Evolutionary conservation across 2,113 vertebrate genomes (phyloP).

Genomic region (Myotis yumanensis): DNA sequence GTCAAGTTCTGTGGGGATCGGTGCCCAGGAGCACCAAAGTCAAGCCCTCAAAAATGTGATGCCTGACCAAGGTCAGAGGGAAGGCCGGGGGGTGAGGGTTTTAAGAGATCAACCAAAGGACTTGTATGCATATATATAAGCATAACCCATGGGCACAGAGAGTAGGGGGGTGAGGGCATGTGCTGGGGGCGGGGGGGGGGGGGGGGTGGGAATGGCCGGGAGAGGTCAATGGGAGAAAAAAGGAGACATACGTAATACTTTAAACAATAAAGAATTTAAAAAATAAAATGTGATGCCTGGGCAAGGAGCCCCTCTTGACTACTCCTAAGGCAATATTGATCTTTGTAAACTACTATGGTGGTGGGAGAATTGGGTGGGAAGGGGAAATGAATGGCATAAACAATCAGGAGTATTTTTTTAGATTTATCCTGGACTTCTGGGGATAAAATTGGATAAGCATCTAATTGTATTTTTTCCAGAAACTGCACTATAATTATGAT

Average conservation of each 20-base stretch:
- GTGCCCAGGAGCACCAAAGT: not conserved
- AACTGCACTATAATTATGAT: not conserved
- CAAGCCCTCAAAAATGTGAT: not conserved
- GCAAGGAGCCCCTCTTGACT: not conserved
- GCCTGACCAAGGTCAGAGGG: no score
- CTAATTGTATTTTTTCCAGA: not conserved
- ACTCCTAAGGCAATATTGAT: not conserved
- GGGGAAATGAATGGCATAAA: not conserved
- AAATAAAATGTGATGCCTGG: not conserved
- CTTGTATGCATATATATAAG: no score
- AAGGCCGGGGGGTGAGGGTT: no score
- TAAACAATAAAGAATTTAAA: no score
- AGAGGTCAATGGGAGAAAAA: no score
- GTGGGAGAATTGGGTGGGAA: not conserved
- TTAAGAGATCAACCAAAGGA: no score
- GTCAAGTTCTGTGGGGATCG: not conserved
- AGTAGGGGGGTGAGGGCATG: no score
- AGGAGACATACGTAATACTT: no score
- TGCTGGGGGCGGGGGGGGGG: no score
- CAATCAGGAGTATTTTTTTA: not conserved
- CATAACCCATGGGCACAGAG: no score
- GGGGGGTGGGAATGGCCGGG: no score
- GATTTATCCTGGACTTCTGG: not conserved
- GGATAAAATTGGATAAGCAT: not conserved
- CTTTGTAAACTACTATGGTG: not conserved